phyloP scores from a whole-genome alignment of 2,797 vertebrate species.

The Tiaroga cobitis region DNA sequence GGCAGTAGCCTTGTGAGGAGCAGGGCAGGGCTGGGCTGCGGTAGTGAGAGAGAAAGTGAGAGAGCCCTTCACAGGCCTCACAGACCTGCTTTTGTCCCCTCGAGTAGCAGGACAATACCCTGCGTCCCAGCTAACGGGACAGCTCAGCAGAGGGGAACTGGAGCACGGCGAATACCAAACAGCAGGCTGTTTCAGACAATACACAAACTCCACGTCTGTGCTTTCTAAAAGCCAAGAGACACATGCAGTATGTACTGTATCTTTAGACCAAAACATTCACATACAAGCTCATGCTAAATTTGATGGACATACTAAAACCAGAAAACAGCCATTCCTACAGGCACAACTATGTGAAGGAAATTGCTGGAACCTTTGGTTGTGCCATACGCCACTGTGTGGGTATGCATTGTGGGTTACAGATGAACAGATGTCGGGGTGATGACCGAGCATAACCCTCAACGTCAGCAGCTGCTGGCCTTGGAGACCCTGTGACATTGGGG shows the following conservation, averaged over 20 bases:
- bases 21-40: constrained; percentile 62
- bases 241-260: constrained; percentile 27
- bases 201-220: constrained; percentile 67
- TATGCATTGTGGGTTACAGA: constrained; percentile 67
- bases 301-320: neutral
- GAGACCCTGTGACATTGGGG: constrained; percentile 79
- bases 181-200: constrained; percentile 80
- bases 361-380: constrained; percentile 62
- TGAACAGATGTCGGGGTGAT: constrained; percentile 83
- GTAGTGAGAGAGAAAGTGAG: constrained; percentile 68
- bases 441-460: constrained; percentile 72
- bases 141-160: constrained; percentile 80
- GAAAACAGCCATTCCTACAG: constrained; percentile 48
- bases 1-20: constrained; percentile 64
- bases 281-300: constrained; percentile 25
- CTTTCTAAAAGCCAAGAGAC: constrained; percentile 54
- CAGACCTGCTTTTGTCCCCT: constrained; percentile 81
- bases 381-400: constrained; percentile 69
- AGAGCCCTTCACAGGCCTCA: constrained; percentile 76
- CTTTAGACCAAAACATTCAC: neutral
- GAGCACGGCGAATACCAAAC: constrained; percentile 81
- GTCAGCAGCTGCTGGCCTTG: constrained; percentile 77
- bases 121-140: constrained; percentile 79
- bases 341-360: constrained; percentile 45
- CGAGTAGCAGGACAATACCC: constrained; percentile 78